Percentiles rank a stretch among this genome's conserved stretches.
phyloP scores from a whole-genome alignment of 2,113 vertebrate species.

The Sebastes schlegelii region DNA sequence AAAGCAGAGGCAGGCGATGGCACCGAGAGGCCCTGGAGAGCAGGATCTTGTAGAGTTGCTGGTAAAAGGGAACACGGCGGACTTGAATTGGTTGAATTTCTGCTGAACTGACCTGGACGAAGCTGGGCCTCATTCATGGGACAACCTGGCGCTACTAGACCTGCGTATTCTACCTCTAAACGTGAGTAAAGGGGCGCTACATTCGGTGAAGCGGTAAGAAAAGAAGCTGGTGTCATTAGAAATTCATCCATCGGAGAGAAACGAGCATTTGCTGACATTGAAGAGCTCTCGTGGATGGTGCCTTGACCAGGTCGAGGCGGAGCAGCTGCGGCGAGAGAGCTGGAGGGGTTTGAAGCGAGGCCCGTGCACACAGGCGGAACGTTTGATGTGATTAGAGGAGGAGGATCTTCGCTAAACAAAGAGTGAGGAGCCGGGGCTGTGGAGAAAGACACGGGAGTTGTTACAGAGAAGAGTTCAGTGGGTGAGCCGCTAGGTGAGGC shows the following conservation, averaged over 20 bases:
- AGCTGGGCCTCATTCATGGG: background rate
- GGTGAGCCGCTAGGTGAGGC: background rate
- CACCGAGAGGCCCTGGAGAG: background rate
- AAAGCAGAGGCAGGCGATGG: background rate
- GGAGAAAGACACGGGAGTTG: slow-evolving; percentile 7
- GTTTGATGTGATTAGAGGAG: background rate
- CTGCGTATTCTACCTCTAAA: background rate
- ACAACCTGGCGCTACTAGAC: background rate
- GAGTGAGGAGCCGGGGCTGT: slow-evolving; percentile 25
- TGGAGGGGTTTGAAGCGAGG: background rate
- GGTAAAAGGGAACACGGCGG: background rate
- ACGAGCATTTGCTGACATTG: background rate
- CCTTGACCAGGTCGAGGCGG: background rate
- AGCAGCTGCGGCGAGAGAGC: background rate
- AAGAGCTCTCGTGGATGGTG: background rate
- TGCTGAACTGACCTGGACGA: background rate
- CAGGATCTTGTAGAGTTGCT: background rate
- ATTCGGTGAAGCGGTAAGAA: background rate
- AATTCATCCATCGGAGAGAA: background rate
- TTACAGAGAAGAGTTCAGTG: background rate
- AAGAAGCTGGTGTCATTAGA: slow-evolving; percentile 6
- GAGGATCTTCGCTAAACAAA: slow-evolving; percentile 36
- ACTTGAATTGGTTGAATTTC: background rate
- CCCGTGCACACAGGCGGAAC: background rate
- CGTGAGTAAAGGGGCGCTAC: background rate